Percentiles rank a stretch among this genome's conserved stretches.
Conservation (phyloP, 2,888 invertebrate species). For the Xestoiulus laeticollis region DNA sequence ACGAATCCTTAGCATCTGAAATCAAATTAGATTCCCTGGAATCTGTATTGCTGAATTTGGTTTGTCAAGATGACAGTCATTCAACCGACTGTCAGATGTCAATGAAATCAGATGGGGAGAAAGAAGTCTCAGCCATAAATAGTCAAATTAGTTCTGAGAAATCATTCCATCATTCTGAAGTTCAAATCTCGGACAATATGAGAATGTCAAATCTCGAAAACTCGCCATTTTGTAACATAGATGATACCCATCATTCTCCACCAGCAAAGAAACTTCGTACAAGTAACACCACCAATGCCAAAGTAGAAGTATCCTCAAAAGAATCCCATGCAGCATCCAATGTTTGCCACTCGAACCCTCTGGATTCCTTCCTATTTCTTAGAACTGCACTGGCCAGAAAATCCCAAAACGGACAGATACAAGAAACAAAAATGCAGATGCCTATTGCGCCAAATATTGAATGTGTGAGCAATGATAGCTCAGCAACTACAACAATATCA, state of each 20-base stretch:
- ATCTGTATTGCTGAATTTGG: neutral
- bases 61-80: neutral
- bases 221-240: neutral
- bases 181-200: neutral
- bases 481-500: neutral
- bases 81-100: neutral
- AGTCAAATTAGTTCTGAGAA: neutral
- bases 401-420: neutral
- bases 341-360: neutral
- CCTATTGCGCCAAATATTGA: neutral
- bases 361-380: neutral
- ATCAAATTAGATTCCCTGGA: neutral
- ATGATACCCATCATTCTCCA: neutral
- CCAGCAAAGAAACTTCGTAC: conserved; percentile 4
- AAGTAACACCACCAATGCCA: neutral
- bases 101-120: neutral
- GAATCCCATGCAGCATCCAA: neutral
- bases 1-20: neutral
- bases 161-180: neutral
- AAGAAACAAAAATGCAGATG: neutral
- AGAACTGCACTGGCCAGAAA: neutral
- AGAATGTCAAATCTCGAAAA: neutral
- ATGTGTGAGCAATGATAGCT: neutral
- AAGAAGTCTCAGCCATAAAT: neutral
- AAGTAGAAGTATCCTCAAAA: neutral